Base-by-base conservation (phyloP, 2,888 invertebrate species). In the Brachyptera putata region DNA sequence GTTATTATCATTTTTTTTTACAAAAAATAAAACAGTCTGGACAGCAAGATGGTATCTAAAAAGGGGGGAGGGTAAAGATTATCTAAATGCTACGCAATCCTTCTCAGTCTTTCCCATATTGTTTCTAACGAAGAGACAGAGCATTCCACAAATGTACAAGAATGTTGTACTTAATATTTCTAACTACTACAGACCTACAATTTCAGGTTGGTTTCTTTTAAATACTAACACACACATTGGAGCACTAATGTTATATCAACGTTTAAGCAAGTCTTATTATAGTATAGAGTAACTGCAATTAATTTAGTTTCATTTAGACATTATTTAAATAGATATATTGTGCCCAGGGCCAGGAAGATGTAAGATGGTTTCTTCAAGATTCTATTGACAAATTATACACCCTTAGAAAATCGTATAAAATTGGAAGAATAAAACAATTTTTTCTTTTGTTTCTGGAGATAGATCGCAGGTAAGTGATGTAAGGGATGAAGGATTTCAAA, bases 61-160 rank as follows among this genome's bases (percentile, higher is more conserved):
- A 16, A 30, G 49, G 48, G 49, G 16, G 16, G 30, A 36, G 43
- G 39, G 43, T 43, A 43, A 43, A 43, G 43, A 43, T 43, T 43
- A 43, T 43, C 43, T 43, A 43, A 34, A 53, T 53, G 18, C 53
- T 53, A 53, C 34, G 21, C 30, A 53, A 36, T 53, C 53, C 53
- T 53, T 18, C 55, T 64, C 64, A 64, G 64, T 64, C 64, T 64
- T 64, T 60, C 64, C 64, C 62, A 62, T 41, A 26, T 60, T 50
- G 13, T 61, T 30, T 43, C 59, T 61, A 61, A 18, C 57, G 58
- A 63, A 36, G 46, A 60, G 55, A 64, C 58, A 49, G 49, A 49
- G 4, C 63, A 60, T 25, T 62, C 58, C 57, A 56, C 58, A 22
- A 63, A 24, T 25, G 41, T 48, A 61, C 49, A 61, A 61, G 41